phyloP scores from a whole-genome alignment of 2,113 vertebrate genomes.

The Poecile atricapillus region DNA sequence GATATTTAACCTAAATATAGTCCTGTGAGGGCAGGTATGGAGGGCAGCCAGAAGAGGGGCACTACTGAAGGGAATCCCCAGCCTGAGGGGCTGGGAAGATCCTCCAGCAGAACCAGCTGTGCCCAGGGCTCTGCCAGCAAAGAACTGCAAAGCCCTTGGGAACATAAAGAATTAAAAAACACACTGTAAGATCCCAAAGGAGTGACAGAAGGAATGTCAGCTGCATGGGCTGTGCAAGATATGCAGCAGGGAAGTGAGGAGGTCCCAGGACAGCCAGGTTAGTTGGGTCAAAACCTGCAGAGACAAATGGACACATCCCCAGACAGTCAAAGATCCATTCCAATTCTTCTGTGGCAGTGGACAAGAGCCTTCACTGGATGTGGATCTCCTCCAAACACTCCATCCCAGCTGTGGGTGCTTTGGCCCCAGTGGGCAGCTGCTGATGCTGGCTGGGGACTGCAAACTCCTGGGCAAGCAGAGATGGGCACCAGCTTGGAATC shows the following conservation, averaged over 20 bases:
- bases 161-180: neutral
- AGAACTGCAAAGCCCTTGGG: neutral
- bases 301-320: neutral
- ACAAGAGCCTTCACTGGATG: neutral
- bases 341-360: accelerated
- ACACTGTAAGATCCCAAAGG: neutral
- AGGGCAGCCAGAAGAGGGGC: neutral
- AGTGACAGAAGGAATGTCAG: neutral
- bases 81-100: neutral
- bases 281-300: neutral
- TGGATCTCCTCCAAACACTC: neutral
- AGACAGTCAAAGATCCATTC: neutral
- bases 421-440: neutral
- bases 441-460: neutral
- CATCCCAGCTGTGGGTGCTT: neutral
- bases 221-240: neutral
- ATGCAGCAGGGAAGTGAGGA: neutral
- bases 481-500: neutral
- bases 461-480: neutral
- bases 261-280: neutral
- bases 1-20: constrained; percentile 12
- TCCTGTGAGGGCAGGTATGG: neutral
- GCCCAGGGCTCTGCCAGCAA: neutral
- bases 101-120: neutral
- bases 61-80: neutral